Evolutionary conservation across 2,888 invertebrate genomes (phyloP), one percentile per base, ranked within the genome.

Genomic region (Lithophane leautieri): DNA sequence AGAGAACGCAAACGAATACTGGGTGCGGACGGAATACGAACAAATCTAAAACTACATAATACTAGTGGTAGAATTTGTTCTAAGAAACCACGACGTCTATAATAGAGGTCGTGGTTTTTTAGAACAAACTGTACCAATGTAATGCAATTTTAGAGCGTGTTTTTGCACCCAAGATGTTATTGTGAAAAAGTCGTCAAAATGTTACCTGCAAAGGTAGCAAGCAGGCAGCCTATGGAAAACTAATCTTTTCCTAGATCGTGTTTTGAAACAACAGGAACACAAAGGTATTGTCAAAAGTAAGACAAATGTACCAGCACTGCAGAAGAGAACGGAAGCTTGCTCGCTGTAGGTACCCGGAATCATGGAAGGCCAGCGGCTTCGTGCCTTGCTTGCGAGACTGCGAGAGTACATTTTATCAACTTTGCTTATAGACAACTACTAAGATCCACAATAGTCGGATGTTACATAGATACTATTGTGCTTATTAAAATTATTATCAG

Each of bases 281-380:
- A 58, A 61, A 74, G 19, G 28, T 50, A 67, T 63, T 70, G 60
- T 62, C 71, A 61, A 74, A 74, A 52, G 1, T n/a, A 42, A 44
- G 58, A 60, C 56, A 47, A 62, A 69, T 56, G 73, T 81, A 83
- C 83, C 63, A 83, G 70, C 50, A 82, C 72, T 67, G 67, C 75
- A 82, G 79, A 82, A 76, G 74, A 84, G 85, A 79, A 78, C 84
- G 85, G 85, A 84, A 81, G 79, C 54, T 73, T 58, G 54, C 69
- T 81, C 40, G 22, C 40, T 70, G 63, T 76, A 79, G 47, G 73
- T 69, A 74, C 70, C 78, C 82, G 79, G 85, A 84, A 79, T 82
- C 44, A 69, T 34, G 60, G 74, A 84, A 84, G 84, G 84, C 77
- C 78, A 69, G 74, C 84, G 56, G 65, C 79, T 75, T 84, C 84